Evolutionary conservation across 2,797 vertebrate species (phyloP).

Genomic region (Lutjanus argentimaculatus): DNA sequence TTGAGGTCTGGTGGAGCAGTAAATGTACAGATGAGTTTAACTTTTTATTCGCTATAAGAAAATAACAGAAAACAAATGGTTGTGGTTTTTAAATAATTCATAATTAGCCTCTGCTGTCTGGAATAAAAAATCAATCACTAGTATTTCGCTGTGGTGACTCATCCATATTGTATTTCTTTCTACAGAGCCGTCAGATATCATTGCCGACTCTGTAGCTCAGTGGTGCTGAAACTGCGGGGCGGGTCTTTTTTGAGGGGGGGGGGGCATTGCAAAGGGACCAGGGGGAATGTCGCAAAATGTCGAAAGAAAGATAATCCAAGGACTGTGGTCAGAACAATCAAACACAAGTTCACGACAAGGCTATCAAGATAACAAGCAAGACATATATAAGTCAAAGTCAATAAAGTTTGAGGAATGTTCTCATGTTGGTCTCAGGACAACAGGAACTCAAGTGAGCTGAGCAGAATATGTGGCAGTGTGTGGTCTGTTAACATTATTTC

Average conservation of each 20-base stretch:
- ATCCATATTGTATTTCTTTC: background rate
- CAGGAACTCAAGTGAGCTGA: too few relatives aligned
- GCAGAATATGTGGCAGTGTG: too few relatives aligned
- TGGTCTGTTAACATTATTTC: too few relatives aligned
- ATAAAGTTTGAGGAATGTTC: too few relatives aligned
- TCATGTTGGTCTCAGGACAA: too few relatives aligned
- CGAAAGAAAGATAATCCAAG: background rate
- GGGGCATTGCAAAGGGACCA: background rate
- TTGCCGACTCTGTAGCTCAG: background rate
- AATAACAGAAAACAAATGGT: background rate
- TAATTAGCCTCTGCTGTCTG: background rate
- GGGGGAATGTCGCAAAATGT: background rate
- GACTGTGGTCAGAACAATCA: background rate
- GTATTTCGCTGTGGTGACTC: background rate
- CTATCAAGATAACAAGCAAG: background rate
- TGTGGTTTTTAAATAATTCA: background rate
- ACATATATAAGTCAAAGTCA: too few relatives aligned
- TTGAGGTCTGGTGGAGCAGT: constrained; percentile 1
- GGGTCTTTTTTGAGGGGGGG: background rate
- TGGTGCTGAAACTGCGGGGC: background rate
- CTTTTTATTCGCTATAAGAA: background rate
- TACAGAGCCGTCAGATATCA: background rate
- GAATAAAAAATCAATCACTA: background rate
- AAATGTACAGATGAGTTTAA: background rate
- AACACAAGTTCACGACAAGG: background rate